Conservation (phyloP, 2,797 vertebrate genomes). For the Myoxocephalus aenaeus region DNA sequence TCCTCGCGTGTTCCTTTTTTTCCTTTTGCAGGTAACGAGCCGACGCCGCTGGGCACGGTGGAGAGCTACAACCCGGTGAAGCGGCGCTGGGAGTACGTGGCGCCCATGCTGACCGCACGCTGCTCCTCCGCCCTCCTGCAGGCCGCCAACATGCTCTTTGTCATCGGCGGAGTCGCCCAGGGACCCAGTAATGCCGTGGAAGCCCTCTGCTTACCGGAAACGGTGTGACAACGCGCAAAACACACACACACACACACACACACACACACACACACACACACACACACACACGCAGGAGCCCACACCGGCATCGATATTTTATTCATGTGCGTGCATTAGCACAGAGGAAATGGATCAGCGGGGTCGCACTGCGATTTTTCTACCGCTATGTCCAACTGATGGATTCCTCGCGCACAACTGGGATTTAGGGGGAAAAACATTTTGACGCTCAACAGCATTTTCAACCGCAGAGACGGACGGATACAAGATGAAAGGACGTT, state of each 20-base stretch:
- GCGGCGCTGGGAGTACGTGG: slow-evolving; percentile 92
- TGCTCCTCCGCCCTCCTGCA: slow-evolving; percentile 93
- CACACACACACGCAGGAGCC: slow-evolving; percentile 6
- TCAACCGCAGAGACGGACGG: slow-evolving; percentile 35
- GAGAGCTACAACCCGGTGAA: slow-evolving; percentile 92
- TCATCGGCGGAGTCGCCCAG: slow-evolving; percentile 95
- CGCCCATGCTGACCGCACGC: slow-evolving; percentile 91
- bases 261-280: background rate
- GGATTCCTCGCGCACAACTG: slow-evolving; percentile 35
- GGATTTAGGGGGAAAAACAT: slow-evolving; percentile 12
- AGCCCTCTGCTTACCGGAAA: slow-evolving; percentile 90
- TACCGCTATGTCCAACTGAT: slow-evolving; percentile 36
- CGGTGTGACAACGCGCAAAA: slow-evolving; percentile 82
- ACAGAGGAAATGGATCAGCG: slow-evolving; percentile 29
- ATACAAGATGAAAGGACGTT: slow-evolving; percentile 47
- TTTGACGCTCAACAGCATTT: slow-evolving; percentile 50
- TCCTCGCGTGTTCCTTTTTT: slow-evolving; percentile 7
- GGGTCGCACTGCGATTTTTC: slow-evolving; percentile 33
- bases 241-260: background rate
- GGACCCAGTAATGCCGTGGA: slow-evolving; percentile 94
- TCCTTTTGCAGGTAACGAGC: slow-evolving; percentile 89
- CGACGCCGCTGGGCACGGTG: slow-evolving; percentile 90
- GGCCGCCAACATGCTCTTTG: slow-evolving; percentile 86
- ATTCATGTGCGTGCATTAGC: slow-evolving; percentile 37
- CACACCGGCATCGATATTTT: slow-evolving; percentile 23